A percentile compares a stretch with the other conserved stretches of the same genome.
Conservation (phyloP, 1,140 invertebrate genomes). For the Drosophila lowei region DNA sequence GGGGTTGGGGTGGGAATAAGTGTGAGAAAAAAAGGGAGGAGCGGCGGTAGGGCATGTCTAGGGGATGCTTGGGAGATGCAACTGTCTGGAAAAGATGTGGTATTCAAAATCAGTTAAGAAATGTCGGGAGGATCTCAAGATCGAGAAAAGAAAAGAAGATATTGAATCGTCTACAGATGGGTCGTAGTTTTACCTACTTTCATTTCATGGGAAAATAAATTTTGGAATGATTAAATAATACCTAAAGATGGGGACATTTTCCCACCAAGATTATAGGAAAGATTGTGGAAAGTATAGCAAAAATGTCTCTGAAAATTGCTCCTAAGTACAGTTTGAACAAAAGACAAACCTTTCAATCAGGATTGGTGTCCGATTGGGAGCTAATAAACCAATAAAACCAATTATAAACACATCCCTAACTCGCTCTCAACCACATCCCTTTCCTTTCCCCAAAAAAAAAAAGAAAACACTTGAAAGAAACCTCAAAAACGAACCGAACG, state of each 20-base stretch:
- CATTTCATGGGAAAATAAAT: no score
- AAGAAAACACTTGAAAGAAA: conserved; percentile 44
- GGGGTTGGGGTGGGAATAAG: conserved; percentile 26
- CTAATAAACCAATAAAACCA: neutral
- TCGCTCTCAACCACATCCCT: conserved; percentile 27
- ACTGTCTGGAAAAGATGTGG: neutral
- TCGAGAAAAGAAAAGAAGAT: neutral
- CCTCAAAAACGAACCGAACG: conserved; percentile 45
- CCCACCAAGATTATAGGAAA: neutral
- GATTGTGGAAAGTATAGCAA: neutral
- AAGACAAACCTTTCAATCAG: neutral
- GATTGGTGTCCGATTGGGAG: neutral
- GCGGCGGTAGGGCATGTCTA: neutral
- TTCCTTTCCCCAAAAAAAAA: neutral
- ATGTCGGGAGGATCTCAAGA: neutral
- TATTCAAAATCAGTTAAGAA: neutral
- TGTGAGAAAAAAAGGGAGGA: conserved; percentile 48
- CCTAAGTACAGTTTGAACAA: neutral
- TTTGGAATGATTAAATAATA: no score
- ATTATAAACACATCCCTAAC: neutral
- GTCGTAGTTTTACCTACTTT: neutral
- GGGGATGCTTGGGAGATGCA: conserved; percentile 23
- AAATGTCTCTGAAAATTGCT: neutral
- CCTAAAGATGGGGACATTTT: no score
- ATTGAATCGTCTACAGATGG: neutral